Evolutionary conservation across 2,888 invertebrate species (phyloP).

Genomic region (Eristalis pertinax): DNA sequence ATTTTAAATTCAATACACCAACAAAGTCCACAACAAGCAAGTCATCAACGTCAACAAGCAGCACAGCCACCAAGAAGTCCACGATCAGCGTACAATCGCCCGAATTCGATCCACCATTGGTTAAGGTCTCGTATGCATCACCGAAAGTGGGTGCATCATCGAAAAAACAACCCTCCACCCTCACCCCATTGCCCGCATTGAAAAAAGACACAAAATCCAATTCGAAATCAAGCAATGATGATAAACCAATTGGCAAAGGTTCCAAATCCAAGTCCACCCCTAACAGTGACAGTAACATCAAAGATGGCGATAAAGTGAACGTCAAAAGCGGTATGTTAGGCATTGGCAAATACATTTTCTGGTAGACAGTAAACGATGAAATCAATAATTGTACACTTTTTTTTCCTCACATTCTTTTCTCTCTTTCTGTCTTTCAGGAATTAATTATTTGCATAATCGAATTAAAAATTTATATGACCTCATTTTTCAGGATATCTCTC

Average conservation of each 20-base stretch:
- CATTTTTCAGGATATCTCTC: conserved; percentile 82
- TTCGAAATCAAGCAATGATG: conserved; percentile 65
- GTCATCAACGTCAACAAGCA: conserved; percentile 65
- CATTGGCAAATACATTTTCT: conserved; percentile 91
- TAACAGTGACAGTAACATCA: conserved; percentile 75
- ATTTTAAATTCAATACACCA: conserved; percentile 74
- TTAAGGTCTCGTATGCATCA: conserved; percentile 79
- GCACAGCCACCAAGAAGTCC: conserved; percentile 64
- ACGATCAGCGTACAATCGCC: conserved; percentile 15
- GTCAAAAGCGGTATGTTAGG: conserved; percentile 90
- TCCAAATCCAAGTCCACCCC: conserved; percentile 74
- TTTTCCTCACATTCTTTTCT: conserved; percentile 78
- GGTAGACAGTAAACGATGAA: conserved; percentile 84
- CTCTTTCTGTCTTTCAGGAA: conserved; percentile 81
- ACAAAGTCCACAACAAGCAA: conserved; percentile 73
- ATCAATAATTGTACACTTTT: conserved; percentile 77
- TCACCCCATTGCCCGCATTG: conserved; percentile 54
- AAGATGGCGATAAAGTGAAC: conserved; percentile 80
- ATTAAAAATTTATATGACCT: conserved; percentile 82
- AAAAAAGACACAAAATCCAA: conserved; percentile 73
- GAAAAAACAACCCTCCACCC: conserved; percentile 50
- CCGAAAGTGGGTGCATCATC: conserved; percentile 74
- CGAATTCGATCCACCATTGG: conserved; percentile 76
- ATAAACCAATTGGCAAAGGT: conserved; percentile 73
- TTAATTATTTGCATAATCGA: conserved; percentile 82